Percentiles rank a stretch among this genome's conserved stretches.
Conservation (phyloP, 2,113 vertebrate species). For the Helogale parvula region DNA sequence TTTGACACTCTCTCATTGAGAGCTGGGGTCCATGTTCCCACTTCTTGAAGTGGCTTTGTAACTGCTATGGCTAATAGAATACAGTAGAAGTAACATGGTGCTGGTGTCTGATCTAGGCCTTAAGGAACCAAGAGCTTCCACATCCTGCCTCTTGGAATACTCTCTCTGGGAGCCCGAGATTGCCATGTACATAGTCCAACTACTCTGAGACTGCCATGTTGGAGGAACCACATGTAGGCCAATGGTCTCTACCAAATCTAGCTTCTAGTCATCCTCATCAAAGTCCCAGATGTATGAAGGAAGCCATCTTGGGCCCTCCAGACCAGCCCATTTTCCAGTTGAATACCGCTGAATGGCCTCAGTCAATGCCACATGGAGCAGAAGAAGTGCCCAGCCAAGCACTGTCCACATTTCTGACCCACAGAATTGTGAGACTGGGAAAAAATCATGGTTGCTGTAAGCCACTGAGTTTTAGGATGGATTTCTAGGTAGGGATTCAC, state of each 20-base stretch:
- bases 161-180: neutral
- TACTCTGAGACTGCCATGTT: neutral
- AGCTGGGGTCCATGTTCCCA: neutral
- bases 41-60: neutral
- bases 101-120: neutral
- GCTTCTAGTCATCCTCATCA: neutral
- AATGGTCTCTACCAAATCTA: neutral
- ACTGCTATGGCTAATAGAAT: neutral
- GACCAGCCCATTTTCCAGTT: neutral
- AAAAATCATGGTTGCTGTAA: neutral
- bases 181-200: no score
- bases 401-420: neutral
- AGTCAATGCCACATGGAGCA: neutral
- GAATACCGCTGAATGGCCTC: neutral
- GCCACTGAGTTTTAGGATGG: neutral
- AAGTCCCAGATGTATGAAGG: neutral
- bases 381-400: neutral
- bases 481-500: neutral
- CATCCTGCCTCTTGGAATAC: neutral
- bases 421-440: neutral
- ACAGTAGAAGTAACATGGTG: neutral
- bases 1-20: neutral
- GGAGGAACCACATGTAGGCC: neutral
- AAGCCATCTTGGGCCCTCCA: neutral
- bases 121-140: neutral